These are phyloP conservation scores for Pandemis cinnamomeana DNA, from an alignment of 2,888 invertebrate species.

Conservation along the genomic window DNA sequence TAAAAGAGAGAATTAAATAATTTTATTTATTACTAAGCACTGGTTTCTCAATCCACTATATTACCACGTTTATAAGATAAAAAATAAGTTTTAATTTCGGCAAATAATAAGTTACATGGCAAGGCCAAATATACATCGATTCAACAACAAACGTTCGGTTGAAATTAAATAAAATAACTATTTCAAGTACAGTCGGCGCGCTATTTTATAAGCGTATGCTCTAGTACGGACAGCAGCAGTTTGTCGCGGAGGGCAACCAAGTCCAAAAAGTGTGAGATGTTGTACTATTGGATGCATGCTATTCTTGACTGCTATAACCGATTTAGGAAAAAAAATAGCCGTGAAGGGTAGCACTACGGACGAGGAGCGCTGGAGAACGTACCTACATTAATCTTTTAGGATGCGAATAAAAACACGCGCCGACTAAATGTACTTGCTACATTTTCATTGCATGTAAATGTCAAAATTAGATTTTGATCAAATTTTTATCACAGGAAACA, in stretches of 20 bases:
- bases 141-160: constrained; percentile 25
- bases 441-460: constrained; percentile 40
- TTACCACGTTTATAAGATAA: constrained; percentile 68
- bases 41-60: constrained; percentile 71
- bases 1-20: constrained; percentile 40
- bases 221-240: no score
- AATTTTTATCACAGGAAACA: constrained; percentile 71
- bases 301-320: neutral
- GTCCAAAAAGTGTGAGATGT: no score
- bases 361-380: no score
- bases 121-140: constrained; percentile 66
- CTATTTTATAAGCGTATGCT: neutral
- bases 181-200: constrained; percentile 14
- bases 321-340: no score
- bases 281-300: neutral
- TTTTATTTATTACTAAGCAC: constrained; percentile 78
- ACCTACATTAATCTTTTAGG: neutral
- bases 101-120: constrained; percentile 71
- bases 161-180: constrained; percentile 27
- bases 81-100: constrained; percentile 60
- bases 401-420: neutral
- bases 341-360: no score
- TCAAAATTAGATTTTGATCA: constrained; percentile 67
- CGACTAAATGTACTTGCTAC: neutral
- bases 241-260: no score